Percentiles rank a stretch among this genome's conserved stretches.
Conservation (phyloP, 2,113 vertebrate species). For the Corapipo altera region DNA sequence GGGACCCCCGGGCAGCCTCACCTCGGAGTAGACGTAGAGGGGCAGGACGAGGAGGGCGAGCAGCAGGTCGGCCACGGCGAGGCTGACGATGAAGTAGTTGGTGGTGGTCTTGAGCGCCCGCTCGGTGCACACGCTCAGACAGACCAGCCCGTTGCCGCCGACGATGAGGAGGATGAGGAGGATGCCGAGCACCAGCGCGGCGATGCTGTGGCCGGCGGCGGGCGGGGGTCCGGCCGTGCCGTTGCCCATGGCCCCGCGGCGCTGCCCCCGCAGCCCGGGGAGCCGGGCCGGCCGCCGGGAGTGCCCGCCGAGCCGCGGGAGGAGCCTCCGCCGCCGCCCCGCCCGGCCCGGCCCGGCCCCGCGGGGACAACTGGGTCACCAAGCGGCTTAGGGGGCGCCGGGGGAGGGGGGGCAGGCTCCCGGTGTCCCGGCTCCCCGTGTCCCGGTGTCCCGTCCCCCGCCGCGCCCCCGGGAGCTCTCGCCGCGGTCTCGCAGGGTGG, state of each 20-base stretch:
- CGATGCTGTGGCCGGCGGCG: slow-evolving; percentile 56
- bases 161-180: slow-evolving; percentile 82
- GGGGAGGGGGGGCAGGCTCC: not conserved
- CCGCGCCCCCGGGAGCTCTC: not conserved
- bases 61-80: slow-evolving; percentile 89
- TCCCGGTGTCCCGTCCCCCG: not conserved
- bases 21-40: slow-evolving; percentile 92
- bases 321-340: not conserved
- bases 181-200: slow-evolving; percentile 82
- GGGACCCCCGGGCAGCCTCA: slow-evolving; percentile 46
- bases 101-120: slow-evolving; percentile 92
- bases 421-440: not conserved
- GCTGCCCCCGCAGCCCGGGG: not conserved
- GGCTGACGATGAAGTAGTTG: slow-evolving; percentile 93
- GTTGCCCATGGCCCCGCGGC: not conserved
- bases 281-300: not conserved
- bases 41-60: slow-evolving; percentile 90
- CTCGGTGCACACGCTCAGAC: slow-evolving; percentile 87
- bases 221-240: not conserved
- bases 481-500: not conserved
- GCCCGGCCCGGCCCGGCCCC: not conserved
- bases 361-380: not conserved
- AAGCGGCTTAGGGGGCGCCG: not conserved
- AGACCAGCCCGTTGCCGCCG: slow-evolving; percentile 88
- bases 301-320: not conserved